Base-by-base conservation (phyloP, 1,140 invertebrate species). In the Sitophilus oryzae region DNA sequence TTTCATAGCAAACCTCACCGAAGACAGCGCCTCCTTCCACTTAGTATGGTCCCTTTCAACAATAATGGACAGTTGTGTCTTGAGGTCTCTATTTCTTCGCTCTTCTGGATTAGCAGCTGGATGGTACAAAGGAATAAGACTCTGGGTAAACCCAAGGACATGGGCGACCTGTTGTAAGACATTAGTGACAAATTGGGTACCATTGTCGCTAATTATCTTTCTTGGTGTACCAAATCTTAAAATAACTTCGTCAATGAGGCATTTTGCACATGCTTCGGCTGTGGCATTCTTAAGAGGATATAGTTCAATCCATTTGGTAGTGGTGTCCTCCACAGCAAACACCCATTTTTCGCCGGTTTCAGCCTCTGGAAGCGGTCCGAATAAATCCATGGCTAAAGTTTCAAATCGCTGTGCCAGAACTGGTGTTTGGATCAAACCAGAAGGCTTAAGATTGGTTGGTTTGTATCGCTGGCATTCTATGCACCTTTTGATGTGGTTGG, bases 1-100 rank as follows among this genome's bases (percentile, higher is more conserved):
- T 43, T 76, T 75, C 51, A 72, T 67, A 0, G 73, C 73, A 46
- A 73, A 76, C 0, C 66, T 57, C 3, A 75, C 60, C 16, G 67
- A 63, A 1, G 65, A 58, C 1, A 76, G 51, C 19, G 67, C 53
- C 1, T 60, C 45, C 40, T 70, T 64, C 72, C 68, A 77, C 0
- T 51, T 45, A 2, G 36, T 52, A 34, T 76, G 74, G 16, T 73
- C 60, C 59, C 62, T 20, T 23, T 50, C 14, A 11, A 66, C 40
- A 25, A 58, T 58, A 1, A 71, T 68, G 0, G 66, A 44, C 0
- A 74, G 58, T 50, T 73, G 72, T 15, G 63, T 45, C 37, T 74
- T 74, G 8, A 75, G 23, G n/a, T 71, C 68, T 3, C 68, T 43
- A 48, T 74, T 74, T 20, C 63, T 69, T 0, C 72, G 43, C 57